Evolutionary conservation across 1,140 invertebrate genomes (phyloP).

Genomic region (Heliconius hermathena): DNA sequence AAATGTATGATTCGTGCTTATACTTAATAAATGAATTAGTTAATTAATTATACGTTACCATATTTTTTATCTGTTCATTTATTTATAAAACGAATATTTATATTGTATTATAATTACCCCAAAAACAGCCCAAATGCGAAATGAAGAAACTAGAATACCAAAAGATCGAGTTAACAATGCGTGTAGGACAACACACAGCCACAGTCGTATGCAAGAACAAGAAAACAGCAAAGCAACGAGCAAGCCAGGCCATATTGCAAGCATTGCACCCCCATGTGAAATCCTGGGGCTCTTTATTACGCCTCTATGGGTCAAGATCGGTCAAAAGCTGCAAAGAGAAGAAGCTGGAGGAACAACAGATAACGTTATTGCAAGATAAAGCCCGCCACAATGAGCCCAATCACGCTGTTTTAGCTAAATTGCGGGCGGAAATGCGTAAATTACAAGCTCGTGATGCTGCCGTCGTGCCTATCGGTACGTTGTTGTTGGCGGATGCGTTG

Average conservation of each 20-base stretch:
- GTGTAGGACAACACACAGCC: constrained; percentile 94
- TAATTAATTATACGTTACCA: too few species aligned
- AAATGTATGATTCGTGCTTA: too few species aligned
- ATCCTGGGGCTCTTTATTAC: constrained; percentile 96
- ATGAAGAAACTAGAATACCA: constrained; percentile 94
- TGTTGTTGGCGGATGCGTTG: constrained; percentile 85
- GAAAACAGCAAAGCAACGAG: constrained; percentile 97
- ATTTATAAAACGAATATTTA: neutral
- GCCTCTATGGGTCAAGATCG: constrained; percentile 96
- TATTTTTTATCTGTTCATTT: neutral
- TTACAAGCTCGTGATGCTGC: constrained; percentile 86
- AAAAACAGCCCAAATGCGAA: constrained; percentile 42
- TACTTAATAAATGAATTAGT: too few species aligned
- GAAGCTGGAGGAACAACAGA: constrained; percentile 96
- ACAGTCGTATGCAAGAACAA: constrained; percentile 97
- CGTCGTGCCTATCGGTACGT: constrained; percentile 88
- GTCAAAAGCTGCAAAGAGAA: constrained; percentile 97
- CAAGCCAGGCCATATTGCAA: constrained; percentile 97
- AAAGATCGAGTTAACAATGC: constrained; percentile 97
- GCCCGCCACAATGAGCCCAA: constrained; percentile 96
- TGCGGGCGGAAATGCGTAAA: constrained; percentile 94
- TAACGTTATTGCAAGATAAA: constrained; percentile 94
- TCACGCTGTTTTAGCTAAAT: constrained; percentile 95
- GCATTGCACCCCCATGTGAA: constrained; percentile 94
- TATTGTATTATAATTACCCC: too few species aligned